These are phyloP conservation scores for Ostrea denselamellosa DNA, from an alignment of 1,140 invertebrate genomes.

Conservation along the genomic window DNA sequence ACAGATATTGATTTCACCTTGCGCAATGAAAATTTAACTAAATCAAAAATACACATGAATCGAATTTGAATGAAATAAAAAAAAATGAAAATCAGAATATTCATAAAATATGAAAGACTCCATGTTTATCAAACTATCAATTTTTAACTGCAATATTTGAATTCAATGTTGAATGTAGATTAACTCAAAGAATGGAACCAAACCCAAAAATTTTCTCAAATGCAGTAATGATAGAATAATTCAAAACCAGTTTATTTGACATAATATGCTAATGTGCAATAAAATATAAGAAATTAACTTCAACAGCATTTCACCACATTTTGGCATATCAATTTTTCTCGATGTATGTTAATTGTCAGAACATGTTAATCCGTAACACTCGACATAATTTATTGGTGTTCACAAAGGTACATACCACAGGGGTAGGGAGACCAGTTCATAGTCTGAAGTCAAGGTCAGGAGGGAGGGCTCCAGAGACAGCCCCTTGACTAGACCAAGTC, in stretches of 20 bases:
- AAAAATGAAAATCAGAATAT: no score
- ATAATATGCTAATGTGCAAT: slow-evolving; percentile 33
- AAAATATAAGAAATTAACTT: slow-evolving; percentile 40
- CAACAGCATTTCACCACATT: slow-evolving; percentile 26
- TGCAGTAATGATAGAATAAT: slow-evolving; percentile 13
- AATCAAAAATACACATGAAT: no score
- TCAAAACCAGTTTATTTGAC: slow-evolving; percentile 30
- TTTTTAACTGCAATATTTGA: background rate
- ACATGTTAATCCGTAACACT: slow-evolving; percentile 14
- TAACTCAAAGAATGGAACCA: background rate
- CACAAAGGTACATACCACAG: slow-evolving; percentile 74
- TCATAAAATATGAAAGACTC: no score
- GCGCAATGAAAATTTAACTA: no score
- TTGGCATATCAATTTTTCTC: slow-evolving; percentile 39
- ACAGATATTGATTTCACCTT: no score
- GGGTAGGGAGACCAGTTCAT: slow-evolving; percentile 74
- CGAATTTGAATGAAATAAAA: no score
- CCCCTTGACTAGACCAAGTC: slow-evolving; percentile 70
- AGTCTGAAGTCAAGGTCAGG: slow-evolving; percentile 72
- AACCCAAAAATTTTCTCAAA: background rate
- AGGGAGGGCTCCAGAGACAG: slow-evolving; percentile 67
- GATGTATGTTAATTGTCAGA: slow-evolving; percentile 33
- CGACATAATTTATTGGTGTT: slow-evolving; percentile 15
- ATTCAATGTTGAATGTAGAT: background rate
- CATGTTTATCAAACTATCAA: no score